Evolutionary conservation across 2,888 invertebrate genomes (phyloP).

Genomic region (Drosophila mulleri): DNA sequence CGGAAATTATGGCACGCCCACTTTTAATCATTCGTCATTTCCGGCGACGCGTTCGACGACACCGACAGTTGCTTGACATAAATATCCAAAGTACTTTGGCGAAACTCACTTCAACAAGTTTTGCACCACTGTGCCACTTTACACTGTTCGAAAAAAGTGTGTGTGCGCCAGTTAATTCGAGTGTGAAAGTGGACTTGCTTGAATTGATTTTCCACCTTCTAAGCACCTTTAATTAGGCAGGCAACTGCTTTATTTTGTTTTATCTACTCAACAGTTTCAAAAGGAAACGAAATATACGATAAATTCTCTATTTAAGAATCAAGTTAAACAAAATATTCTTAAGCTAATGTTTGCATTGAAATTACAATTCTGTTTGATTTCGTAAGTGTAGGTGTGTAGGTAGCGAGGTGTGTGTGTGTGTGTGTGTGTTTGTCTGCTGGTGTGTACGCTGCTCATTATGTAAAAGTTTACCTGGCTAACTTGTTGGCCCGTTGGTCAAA

Average conservation of each 20-base stretch:
- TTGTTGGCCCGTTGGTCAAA: conserved; percentile 61
- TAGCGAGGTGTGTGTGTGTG: background rate
- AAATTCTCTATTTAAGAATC: no score
- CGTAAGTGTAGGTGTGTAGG: background rate
- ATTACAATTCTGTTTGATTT: conserved; percentile 1
- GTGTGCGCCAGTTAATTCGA: background rate
- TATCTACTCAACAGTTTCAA: no score
- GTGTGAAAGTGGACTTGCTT: background rate
- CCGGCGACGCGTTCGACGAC: conserved; percentile 42
- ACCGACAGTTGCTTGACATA: conserved; percentile 50
- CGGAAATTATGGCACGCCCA: conserved; percentile 80
- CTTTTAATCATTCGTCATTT: conserved; percentile 75
- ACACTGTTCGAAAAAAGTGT: background rate
- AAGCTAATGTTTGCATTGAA: background rate
- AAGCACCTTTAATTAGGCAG: no score
- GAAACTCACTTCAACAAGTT: conserved; percentile 19
- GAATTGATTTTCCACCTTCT: background rate
- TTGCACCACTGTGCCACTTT: conserved; percentile 4
- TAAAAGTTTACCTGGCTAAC: conserved; percentile 45
- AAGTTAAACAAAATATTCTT: no score
- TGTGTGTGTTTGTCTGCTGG: background rate
- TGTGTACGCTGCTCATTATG: conserved; percentile 32
- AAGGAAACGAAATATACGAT: no score
- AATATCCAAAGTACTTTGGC: conserved; percentile 37
- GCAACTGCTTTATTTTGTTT: no score